Conservation (phyloP, 2,888 invertebrate genomes). For the Liodrosophila aerea region DNA sequence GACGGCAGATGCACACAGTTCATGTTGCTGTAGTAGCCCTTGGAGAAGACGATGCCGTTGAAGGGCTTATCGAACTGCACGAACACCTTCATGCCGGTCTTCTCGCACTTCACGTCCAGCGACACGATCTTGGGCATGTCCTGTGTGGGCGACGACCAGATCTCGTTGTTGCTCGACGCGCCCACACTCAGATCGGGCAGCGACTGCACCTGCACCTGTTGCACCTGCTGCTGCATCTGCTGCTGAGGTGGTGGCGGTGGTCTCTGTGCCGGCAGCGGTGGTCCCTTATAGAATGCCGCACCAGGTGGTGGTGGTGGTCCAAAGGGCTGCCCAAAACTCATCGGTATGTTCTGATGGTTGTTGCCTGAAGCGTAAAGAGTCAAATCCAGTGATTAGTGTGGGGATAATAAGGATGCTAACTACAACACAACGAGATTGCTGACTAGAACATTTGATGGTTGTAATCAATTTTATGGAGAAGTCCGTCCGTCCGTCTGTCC, state of each 20-base stretch:
- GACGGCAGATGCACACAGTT: slow-evolving; percentile 96
- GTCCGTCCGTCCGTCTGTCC: too few relatives aligned
- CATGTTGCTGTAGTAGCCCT: slow-evolving; percentile 95
- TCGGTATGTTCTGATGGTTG: slow-evolving; percentile 82
- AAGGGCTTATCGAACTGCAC: slow-evolving; percentile 97
- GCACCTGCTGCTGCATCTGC: slow-evolving; percentile 57
- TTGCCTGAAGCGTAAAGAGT: slow-evolving; percentile 52
- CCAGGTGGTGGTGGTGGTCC: slow-evolving; percentile 83
- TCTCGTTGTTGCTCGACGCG: slow-evolving; percentile 85
- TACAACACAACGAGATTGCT: too few relatives aligned
- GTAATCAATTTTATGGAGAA: too few relatives aligned
- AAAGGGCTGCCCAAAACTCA: slow-evolving; percentile 83
- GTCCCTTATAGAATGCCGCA: slow-evolving; percentile 87
- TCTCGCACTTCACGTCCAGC: slow-evolving; percentile 96
- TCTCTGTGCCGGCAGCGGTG: slow-evolving; percentile 83
- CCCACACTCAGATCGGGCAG: slow-evolving; percentile 79
- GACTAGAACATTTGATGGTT: too few relatives aligned
- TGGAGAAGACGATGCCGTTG: slow-evolving; percentile 97
- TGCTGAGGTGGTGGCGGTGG: slow-evolving; percentile 50
- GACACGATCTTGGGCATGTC: slow-evolving; percentile 97
- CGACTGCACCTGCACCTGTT: slow-evolving; percentile 43
- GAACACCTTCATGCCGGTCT: slow-evolving; percentile 95
- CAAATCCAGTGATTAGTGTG: too few relatives aligned
- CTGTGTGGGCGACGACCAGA: slow-evolving; percentile 92
- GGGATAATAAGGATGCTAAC: too few relatives aligned